Percentiles rank a stretch among this genome's conserved stretches.
Conservation (phyloP, 2,888 invertebrate species). For the Pollenia amentaria region DNA sequence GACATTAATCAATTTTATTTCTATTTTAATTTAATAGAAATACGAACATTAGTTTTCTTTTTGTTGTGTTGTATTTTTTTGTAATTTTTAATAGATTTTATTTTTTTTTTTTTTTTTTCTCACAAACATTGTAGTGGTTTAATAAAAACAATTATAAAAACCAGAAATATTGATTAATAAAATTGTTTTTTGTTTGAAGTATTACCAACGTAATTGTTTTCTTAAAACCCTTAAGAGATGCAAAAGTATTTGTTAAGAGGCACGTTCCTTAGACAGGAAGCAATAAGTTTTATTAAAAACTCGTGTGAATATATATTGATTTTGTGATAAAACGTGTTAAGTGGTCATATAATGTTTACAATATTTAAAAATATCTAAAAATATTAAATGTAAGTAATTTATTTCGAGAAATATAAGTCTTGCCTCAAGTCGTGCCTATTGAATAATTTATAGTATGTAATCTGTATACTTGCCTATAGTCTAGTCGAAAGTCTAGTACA, state of each 20-base stretch:
- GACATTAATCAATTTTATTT: slow-evolving; percentile 73
- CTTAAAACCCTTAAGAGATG: slow-evolving; percentile 13
- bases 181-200: slow-evolving; percentile 17
- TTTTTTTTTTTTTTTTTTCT: slow-evolving; percentile 21
- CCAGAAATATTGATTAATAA: slow-evolving; percentile 45
- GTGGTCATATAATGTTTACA: neutral
- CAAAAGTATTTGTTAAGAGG: neutral
- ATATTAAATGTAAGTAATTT: too few relatives aligned
- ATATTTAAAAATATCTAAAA: neutral
- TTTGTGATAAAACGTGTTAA: slow-evolving; percentile 33
- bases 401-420: too few relatives aligned
- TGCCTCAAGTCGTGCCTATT: too few relatives aligned
- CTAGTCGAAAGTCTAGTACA: too few relatives aligned
- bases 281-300: neutral
- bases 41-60: slow-evolving; percentile 21
- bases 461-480: too few relatives aligned
- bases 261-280: slow-evolving; percentile 40
- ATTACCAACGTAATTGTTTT: slow-evolving; percentile 22
- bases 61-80: neutral
- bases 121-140: slow-evolving; percentile 45
- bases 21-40: slow-evolving; percentile 47
- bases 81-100: slow-evolving; percentile 18
- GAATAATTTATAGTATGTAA: too few relatives aligned
- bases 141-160: slow-evolving; percentile 1
- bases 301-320: neutral